Evolutionary conservation across 1,140 invertebrate genomes (phyloP), one percentile per base, ranked within the genome.

Genomic region (Dryas iulia): DNA sequence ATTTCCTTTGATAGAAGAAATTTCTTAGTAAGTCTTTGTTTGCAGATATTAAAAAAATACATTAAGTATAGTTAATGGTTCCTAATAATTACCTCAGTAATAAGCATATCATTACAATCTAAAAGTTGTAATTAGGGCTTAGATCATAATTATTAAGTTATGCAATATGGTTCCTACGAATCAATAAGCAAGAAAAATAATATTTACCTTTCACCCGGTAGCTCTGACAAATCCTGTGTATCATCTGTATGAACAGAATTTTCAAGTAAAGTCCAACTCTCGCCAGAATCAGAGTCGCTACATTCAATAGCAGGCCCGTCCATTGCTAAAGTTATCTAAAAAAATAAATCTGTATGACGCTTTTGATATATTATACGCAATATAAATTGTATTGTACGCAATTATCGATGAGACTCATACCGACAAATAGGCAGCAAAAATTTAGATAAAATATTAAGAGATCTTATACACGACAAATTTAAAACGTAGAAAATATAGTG

Each of bases 241-340:
- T 82, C 81, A 53, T 84, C 80, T 0, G 61, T 76, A 47, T 78
- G 77, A 7, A 70, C 47, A 14, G 86, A 74, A 61, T 77, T 66
- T 39, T 89, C 88, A 18, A 90, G 66, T 53, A 90, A 65, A 35
- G 87, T 89, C 88, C 88, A 90, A 77, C 88, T 90, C 26, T 90
- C 88, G 31, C 88, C 86, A 26, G 88, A 90, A 71, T 90, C 88
- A 14, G 88, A 90, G 78, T 90, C 88, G 66, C 88, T 90, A 60
- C 87, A 86, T 30, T 90, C 88, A 23, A 79, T 39, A 57, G 69
- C 71, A 66, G 78, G 74, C 57, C 77, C 79, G 69, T 90, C 88
- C 87, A 90, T 90, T 78, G 78, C 77, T 21, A 54, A 60, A n/a
- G 24, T 18, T 8, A 47, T 25, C 39, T 52, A 62, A 53, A 62